Evolutionary conservation across 92 coral and sea anemone species (phyloP).

Genomic region (Siderastrea siderea): DNA sequence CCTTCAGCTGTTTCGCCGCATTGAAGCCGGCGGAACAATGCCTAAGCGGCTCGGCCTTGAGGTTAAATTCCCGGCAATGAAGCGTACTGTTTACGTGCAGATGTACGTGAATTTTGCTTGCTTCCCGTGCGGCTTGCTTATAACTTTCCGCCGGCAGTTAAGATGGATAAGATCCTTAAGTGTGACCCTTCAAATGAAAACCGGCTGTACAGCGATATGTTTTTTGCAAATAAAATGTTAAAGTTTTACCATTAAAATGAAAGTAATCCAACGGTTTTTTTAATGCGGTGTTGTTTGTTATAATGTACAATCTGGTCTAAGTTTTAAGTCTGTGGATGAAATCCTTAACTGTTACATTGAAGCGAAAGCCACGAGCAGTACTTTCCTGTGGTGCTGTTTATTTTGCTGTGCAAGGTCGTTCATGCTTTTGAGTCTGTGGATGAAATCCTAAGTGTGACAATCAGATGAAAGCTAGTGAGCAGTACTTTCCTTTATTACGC

Average conservation of each 20-base stretch:
- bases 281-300: no score
- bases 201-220: background rate
- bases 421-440: no score
- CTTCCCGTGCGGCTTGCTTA: background rate
- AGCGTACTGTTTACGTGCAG: background rate
- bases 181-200: background rate
- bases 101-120: background rate
- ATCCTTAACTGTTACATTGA: background rate
- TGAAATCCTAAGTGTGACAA: background rate
- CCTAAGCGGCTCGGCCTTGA: background rate
- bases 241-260: no score
- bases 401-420: background rate
- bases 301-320: no score
- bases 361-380: background rate
- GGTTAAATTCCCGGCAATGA: background rate
- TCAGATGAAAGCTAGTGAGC: background rate
- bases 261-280: no score
- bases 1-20: background rate
- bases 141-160: background rate
- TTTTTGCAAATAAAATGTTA: no score
- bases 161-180: background rate
- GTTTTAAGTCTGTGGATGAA: no score
- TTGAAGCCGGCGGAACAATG: background rate
- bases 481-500: background rate
- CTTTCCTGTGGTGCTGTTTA: background rate